phyloP scores from a whole-genome alignment of 1,140 invertebrate genomes.

The Drosophila truncata region DNA sequence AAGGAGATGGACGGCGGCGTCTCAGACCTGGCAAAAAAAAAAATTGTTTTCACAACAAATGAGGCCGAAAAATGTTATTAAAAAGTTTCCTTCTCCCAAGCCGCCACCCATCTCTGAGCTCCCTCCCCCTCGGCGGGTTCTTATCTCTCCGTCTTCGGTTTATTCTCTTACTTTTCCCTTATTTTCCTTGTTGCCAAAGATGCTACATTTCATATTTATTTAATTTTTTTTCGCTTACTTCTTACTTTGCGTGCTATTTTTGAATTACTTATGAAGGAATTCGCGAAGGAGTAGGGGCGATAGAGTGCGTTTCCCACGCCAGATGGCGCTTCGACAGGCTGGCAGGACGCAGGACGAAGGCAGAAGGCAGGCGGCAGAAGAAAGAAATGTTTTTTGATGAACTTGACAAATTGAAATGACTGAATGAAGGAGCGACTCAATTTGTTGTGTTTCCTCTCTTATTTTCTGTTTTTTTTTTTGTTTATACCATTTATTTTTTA shows the following conservation, averaged over 20 bases:
- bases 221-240: slow-evolving; percentile 74
- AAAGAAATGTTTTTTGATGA: slow-evolving; percentile 53
- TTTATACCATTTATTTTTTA: not conserved
- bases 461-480: not conserved
- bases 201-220: slow-evolving; percentile 80
- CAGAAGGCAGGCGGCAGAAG: not conserved
- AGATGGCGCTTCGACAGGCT: slow-evolving; percentile 38
- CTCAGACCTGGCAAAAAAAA: slow-evolving; percentile 65
- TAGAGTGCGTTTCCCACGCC: slow-evolving; percentile 5
- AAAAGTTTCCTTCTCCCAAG: slow-evolving; percentile 75
- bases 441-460: slow-evolving; percentile 43
- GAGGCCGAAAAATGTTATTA: slow-evolving; percentile 83
- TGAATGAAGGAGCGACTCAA: slow-evolving; percentile 59
- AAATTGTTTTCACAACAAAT: slow-evolving; percentile 84
- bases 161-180: slow-evolving; percentile 28
- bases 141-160: slow-evolving; percentile 39
- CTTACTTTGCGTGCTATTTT: slow-evolving; percentile 68
- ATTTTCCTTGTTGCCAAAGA: slow-evolving; percentile 46
- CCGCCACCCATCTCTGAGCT: not conserved
- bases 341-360: not conserved
- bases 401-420: slow-evolving; percentile 62
- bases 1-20: slow-evolving; percentile 11
- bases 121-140: not conserved
- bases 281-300: slow-evolving; percentile 2
- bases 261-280: slow-evolving; percentile 65